phyloP scores from a whole-genome alignment of 2,888 invertebrate genomes.

The Agrotis clavis region DNA sequence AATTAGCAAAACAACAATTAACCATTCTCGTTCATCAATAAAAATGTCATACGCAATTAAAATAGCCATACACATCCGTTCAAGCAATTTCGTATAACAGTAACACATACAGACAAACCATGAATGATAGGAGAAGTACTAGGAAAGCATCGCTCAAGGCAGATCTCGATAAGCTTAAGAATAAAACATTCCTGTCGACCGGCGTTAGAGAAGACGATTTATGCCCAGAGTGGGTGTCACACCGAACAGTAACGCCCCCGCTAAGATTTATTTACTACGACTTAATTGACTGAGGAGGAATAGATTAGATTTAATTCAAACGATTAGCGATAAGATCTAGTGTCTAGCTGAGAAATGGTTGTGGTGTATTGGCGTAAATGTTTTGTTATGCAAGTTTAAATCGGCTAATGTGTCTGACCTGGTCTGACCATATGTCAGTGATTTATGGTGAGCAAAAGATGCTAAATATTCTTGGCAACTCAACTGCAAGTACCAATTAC shows the following conservation, averaged over 20 bases:
- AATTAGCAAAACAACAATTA: constrained; percentile 20
- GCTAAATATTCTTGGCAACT: background rate
- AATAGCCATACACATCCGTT: constrained; percentile 45
- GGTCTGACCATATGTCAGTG: background rate
- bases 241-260: constrained; percentile 60
- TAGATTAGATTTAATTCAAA: constrained; percentile 52
- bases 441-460: background rate
- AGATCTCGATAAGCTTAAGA: constrained; percentile 57
- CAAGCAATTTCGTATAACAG: constrained; percentile 33
- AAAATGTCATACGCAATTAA: constrained; percentile 36
- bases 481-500: background rate
- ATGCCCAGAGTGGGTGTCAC: constrained; percentile 64
- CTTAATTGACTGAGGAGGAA: constrained; percentile 61
- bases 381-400: constrained; percentile 23
- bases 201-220: constrained; percentile 59
- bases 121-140: constrained; percentile 52
- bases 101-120: constrained; percentile 40
- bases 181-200: constrained; percentile 59
- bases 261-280: constrained; percentile 61
- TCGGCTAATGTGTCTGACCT: constrained; percentile 2
- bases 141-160: constrained; percentile 50
- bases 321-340: constrained; percentile 56
- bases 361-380: constrained; percentile 33
- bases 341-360: constrained; percentile 46
- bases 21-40: background rate